A percentile compares a stretch with the other conserved stretches of the same genome.
Evolutionary conservation across 2,797 vertebrate genomes (phyloP).

Genomic region (Peromyscus nudipes): DNA sequence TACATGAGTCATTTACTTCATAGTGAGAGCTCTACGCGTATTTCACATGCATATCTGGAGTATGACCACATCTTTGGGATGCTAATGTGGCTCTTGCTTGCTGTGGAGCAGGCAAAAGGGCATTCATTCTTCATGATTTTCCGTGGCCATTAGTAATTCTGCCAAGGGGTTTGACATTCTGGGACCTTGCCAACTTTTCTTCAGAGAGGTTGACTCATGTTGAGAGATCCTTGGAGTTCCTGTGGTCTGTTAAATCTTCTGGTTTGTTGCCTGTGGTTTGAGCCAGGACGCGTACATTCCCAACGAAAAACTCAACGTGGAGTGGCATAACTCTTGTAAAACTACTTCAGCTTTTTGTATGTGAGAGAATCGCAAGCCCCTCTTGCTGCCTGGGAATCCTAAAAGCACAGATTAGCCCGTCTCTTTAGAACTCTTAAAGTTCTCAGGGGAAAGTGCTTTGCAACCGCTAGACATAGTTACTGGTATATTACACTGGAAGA

Average conservation of each 20-base stretch:
- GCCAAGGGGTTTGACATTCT: constrained; percentile 55
- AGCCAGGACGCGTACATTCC: constrained; percentile 44
- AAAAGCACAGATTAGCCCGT: constrained; percentile 37
- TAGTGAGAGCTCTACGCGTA: neutral
- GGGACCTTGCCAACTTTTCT: constrained; percentile 61
- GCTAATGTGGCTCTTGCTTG: constrained; percentile 60
- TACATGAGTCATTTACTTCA: constrained; percentile 58
- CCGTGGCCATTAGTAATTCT: constrained; percentile 45
- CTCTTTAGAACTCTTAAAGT: constrained; percentile 70
- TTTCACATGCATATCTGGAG: neutral
- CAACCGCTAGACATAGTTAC: constrained; percentile 66
- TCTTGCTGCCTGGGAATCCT: constrained; percentile 49
- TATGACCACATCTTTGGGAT: constrained; percentile 57
- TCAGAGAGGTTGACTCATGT: constrained; percentile 49
- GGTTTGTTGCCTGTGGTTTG: constrained; percentile 21
- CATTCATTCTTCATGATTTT: constrained; percentile 71
- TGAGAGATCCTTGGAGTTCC: neutral
- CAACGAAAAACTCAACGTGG: neutral
- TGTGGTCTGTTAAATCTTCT: constrained; percentile 55
- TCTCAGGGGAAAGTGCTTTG: constrained; percentile 66
- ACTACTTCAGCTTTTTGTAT: constrained; percentile 48
- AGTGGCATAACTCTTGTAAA: constrained; percentile 10
- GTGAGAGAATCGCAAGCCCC: constrained; percentile 1
- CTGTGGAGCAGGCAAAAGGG: constrained; percentile 68
- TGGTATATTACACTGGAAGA: constrained; percentile 52